A percentile compares a stretch with the other conserved stretches of the same genome.
These are phyloP conservation scores for Patagioenas fasciata DNA, from an alignment of 2,113 vertebrate genomes.

Conservation along the genomic window DNA sequence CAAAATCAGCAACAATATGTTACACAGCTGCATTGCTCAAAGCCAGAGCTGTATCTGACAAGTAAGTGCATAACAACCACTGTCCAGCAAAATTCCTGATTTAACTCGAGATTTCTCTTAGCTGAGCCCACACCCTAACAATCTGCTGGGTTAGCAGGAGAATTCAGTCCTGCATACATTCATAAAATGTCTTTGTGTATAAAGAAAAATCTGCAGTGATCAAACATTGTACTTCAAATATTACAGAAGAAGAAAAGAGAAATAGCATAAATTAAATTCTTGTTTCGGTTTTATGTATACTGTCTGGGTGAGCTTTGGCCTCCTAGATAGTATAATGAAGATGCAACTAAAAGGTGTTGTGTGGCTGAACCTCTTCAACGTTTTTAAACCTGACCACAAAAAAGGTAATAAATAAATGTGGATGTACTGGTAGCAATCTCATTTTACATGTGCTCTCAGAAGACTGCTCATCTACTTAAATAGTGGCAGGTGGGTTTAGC, in stretches of 20 bases:
- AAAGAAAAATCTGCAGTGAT: not conserved
- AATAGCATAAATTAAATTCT: not conserved
- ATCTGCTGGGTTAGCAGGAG: slow-evolving; percentile 20
- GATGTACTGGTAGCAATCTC: not conserved
- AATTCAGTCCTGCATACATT: slow-evolving; percentile 24
- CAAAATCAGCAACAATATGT: slow-evolving; percentile 99
- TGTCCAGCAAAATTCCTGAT: slow-evolving; percentile 16
- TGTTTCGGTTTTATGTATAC: slow-evolving; percentile 24
- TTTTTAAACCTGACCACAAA: not conserved
- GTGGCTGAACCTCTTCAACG: slow-evolving; percentile 33
- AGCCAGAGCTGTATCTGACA: slow-evolving; percentile 98
- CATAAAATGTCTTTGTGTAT: not conserved
- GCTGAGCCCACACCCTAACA: slow-evolving; percentile 58
- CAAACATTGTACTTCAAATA: not conserved
- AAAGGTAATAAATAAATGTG: slow-evolving; percentile 27
- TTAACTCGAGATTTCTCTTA: slow-evolving; percentile 54
- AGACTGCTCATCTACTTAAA: not conserved
- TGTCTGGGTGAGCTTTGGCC: slow-evolving; percentile 42
- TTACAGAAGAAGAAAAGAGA: slow-evolving; percentile 28
- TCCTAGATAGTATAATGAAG: slow-evolving; percentile 33
- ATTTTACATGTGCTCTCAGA: not conserved
- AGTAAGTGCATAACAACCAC: slow-evolving; percentile 84
- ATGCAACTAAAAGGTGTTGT: slow-evolving; percentile 29
- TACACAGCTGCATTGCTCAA: slow-evolving; percentile 98
- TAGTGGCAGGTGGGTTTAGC: slow-evolving; percentile 57